Evolutionary conservation across 1,140 invertebrate species (phyloP).

Genomic region (Lamellibrachia luymesi): DNA sequence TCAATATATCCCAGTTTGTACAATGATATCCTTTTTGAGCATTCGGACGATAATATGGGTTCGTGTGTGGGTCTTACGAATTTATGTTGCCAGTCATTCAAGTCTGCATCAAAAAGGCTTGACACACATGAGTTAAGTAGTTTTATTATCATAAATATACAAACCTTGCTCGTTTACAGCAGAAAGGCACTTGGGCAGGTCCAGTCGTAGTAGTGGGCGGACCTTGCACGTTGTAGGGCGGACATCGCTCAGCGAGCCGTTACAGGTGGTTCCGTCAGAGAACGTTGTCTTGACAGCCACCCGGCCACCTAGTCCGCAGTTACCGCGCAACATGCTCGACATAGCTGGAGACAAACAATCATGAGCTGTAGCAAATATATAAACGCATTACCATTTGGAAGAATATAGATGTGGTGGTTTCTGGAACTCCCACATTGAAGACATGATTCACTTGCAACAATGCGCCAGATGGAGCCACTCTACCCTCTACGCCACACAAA

Average conservation of each 20-base stretch:
- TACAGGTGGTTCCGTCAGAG: slow-evolving; percentile 9
- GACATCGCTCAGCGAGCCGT: background rate
- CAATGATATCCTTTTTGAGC: no score
- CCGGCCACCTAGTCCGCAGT: slow-evolving; percentile 15
- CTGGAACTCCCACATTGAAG: background rate
- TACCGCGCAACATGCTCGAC: background rate
- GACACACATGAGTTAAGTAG: background rate
- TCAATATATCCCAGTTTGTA: no score
- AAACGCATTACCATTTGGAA: background rate
- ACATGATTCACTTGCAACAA: background rate
- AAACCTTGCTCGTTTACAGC: background rate
- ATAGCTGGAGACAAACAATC: slow-evolving; percentile 7
- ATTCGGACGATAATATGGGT: no score
- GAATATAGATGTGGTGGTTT: no score
- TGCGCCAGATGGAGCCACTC: background rate
- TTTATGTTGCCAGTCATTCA: background rate
- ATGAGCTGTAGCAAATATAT: background rate
- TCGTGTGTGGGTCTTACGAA: background rate
- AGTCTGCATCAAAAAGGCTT: background rate
- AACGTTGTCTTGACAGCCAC: slow-evolving; percentile 10
- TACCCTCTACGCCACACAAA: background rate
- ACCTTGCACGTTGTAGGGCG: slow-evolving; percentile 4
- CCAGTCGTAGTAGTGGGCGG: background rate
- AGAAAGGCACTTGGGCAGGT: background rate
- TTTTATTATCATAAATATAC: background rate